Base-by-base conservation (phyloP, 1,140 invertebrate species). In the Musca domestica region DNA sequence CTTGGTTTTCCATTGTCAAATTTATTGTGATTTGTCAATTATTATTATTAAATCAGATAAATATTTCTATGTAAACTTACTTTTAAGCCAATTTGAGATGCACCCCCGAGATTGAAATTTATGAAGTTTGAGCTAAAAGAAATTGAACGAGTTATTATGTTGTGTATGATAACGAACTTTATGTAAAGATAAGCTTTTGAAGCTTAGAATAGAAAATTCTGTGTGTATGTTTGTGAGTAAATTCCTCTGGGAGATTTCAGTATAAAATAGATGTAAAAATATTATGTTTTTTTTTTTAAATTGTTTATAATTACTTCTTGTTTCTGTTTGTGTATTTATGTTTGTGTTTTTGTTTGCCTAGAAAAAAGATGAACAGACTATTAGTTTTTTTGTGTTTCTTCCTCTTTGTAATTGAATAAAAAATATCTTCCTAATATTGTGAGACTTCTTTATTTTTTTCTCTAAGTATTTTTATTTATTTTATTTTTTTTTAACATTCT, bases 351-450 rank as follows among this genome's bases (percentile, higher is more conserved):
- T 19, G 20, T 20, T 19, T 51, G 17, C 20, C 20, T 51, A 51
- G 17, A 20, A 22, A 51, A 61, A 17, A 61, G 56, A 61, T 61
- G 56, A 61, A 61, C 56, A 61, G 56, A 61, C 56, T 61, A 61
- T 61, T n/a, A 61, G 56, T 27, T 61, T 30, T 27, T 56, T 56
- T 27, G 19, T 17, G 20, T 1, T 51, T 51, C 20, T 51, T 17
- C 20, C 12, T 51, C 20, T 17, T 51, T 58, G n/a, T 27, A 46
- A 47, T 61, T 63, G 41, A 63, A 23, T 54, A 34, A 64, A 69
- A 51, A 46, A 65, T 52, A 64, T 51, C 51, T 69, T 64, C 51
- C 63, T 49, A 61, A 41, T 41, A 7, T 10, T 41, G 56, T 49
- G 48, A 67, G 52, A 34, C 41, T 56, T 65, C 46, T 46, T 54